Evolutionary conservation across 2,797 vertebrate species (phyloP), one percentile per base, ranked within the genome.

Genomic region (Neopelma chrysocephalum): DNA sequence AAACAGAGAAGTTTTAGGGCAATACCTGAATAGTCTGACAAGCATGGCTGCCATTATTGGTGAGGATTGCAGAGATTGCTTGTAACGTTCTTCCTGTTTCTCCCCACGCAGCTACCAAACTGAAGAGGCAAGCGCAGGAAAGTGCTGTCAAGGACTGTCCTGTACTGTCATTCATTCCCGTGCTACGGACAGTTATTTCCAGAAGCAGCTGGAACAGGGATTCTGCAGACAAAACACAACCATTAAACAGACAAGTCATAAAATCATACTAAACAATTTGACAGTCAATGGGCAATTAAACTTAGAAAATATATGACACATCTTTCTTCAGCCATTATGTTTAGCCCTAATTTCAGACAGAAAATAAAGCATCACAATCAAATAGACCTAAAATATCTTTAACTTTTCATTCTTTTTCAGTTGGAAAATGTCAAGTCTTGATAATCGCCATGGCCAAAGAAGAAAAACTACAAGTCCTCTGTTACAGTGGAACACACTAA

Each of bases 61-160:
- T 99, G 95, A 99, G 99, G 94, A 99, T 99, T 94, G 99, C 99
- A 51, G 99, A 99, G 79, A 99, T 99, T 29, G 99, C 99, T 98
- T 99, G 99, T 92, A 99, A 98, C 3, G 98, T 99, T 97, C 99
- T 99, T 96, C 99, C 99, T 0, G 99, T 99, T 98, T 99, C 99
- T 89, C 99, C 99, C 99, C 99, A 99, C 29, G 99, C 98, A 91
- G 99, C 99, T 65, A 99, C 99, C 93, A 99, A 98, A 96, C 99
- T 99, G 97, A 99, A 99, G 97, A 99, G 99, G 97, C 99, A 99
- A 96, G 99, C 99, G 15, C 99, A 99, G 94, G 99, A 99, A 91
- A 99, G 98, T 6, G 99, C 99, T 21, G 99, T 99, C 96, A 99
- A 98, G 79, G 99, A 98, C 98, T 99, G 99, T 77, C 99, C 99